Base-by-base conservation (phyloP, 1,140 invertebrate genomes). In the Ceratosolen fusciceps region DNA sequence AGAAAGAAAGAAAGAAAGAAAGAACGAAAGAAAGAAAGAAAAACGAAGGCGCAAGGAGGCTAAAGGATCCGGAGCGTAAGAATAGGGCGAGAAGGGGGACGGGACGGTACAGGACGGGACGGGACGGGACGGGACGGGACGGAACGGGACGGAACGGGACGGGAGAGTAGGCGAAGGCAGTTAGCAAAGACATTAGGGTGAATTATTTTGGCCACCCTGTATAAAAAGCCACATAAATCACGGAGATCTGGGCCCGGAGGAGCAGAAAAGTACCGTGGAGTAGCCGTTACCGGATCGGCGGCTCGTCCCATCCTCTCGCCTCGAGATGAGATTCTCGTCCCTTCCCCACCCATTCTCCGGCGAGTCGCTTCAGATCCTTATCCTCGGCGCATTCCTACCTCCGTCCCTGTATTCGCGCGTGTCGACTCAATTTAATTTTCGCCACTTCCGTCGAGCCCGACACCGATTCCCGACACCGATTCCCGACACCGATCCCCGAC, bases 161-260 rank as follows among this genome's bases (percentile, higher is more conserved):
- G n/a, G n/a, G n/a, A n/a, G n/a, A n/a, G 85, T 84, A 84, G 83
- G 80, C 84, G 81, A 81, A 79, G 85, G 86, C 87, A 89, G 87
- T 89, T 89, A 88, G 87, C 84, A 86, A 78, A 83, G 82, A 87
- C 86, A 89, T 89, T 89, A 89, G 87, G 87, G 87, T 89, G 88
- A 89, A 89, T 88, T 89, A 89, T 89, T 88, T 85, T 83, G 86
- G 85, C 83, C 84, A 87, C 83, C 83, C 87, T 78, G 84, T 85
- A 86, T 88, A 88, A 89, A 88, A 89, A 89, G 82, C 82, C 31
- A 75, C 79, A 89, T 89, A 87, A 89, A 89, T 89, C 88, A 89
- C 83, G 71, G 67, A 83, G 87, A 87, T 86, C 84, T 84, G 85
- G 84, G 81, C 81, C 74, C 26, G 19, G 1, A 54, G 19, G 21